These are phyloP conservation scores for Diorhabda sublineata DNA, from an alignment of 1,140 invertebrate species.

Conservation along the genomic window DNA sequence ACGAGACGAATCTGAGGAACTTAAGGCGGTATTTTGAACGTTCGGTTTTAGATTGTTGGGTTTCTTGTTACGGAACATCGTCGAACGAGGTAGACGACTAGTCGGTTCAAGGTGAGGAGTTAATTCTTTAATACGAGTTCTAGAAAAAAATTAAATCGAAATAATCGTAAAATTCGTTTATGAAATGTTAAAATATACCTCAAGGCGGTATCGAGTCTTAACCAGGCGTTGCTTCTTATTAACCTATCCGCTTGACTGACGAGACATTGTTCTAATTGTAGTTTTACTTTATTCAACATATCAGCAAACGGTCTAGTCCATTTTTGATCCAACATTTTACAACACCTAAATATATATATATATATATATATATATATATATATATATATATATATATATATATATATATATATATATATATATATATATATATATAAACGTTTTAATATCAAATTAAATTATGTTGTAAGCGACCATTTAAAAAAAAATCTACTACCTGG, in stretches of 20 bases:
- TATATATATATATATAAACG: too few species aligned
- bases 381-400: too few species aligned
- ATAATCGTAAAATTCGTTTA: not conserved
- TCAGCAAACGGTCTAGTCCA: slow-evolving; percentile 38
- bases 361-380: not conserved
- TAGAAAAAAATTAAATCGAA: slow-evolving; percentile 15
- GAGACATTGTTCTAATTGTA: slow-evolving; percentile 59
- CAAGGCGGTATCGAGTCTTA: slow-evolving; percentile 57
- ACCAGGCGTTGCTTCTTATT: slow-evolving; percentile 59
- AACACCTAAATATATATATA: slow-evolving; percentile 21
- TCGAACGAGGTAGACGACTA: slow-evolving; percentile 47
- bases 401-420: too few species aligned
- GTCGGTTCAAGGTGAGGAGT: slow-evolving; percentile 31
- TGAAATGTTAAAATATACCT: slow-evolving; percentile 22
- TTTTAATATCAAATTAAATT: not conserved
- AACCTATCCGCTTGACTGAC: slow-evolving; percentile 59
- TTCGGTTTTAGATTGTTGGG: slow-evolving; percentile 39
- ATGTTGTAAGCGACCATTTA: slow-evolving; percentile 33
- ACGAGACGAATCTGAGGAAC: slow-evolving; percentile 59
- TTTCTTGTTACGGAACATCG: slow-evolving; percentile 42
- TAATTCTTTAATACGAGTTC: slow-evolving; percentile 37
- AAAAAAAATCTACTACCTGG: slow-evolving; percentile 34
- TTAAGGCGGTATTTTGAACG: slow-evolving; percentile 51
- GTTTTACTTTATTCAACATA: slow-evolving; percentile 45
- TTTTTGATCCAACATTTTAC: slow-evolving; percentile 39